phyloP scores from a whole-genome alignment of 2,113 vertebrate species.

The Callionymus lyra region DNA sequence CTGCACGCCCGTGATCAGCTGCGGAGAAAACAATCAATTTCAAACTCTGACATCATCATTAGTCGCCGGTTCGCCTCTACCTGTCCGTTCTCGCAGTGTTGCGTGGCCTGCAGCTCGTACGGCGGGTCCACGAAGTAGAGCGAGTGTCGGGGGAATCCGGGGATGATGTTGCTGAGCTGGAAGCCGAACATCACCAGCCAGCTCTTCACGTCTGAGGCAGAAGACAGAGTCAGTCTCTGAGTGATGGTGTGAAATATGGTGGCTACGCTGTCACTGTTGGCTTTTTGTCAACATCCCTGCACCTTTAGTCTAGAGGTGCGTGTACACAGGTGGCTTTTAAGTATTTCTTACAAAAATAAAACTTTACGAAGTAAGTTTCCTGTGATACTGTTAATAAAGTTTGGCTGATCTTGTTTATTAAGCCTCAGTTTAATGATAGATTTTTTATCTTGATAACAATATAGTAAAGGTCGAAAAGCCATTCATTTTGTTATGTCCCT shows the following conservation, averaged over 20 bases:
- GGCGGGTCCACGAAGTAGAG: conserved; percentile 94
- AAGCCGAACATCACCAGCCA: conserved; percentile 99
- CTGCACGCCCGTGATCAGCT: conserved; percentile 94
- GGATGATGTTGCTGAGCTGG: conserved; percentile 98
- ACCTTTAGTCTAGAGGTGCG: too few relatives aligned
- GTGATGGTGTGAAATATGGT: conserved; percentile 1
- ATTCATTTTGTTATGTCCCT: too few relatives aligned
- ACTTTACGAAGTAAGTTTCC: too few relatives aligned
- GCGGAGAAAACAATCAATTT: not conserved
- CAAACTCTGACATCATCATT: not conserved
- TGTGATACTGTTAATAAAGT: too few relatives aligned
- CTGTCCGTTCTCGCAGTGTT: conserved; percentile 91
- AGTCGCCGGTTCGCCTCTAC: conserved; percentile 1
- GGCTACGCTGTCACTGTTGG: conserved; percentile 3
- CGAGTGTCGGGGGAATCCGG: conserved; percentile 91
- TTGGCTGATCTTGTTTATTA: too few relatives aligned
- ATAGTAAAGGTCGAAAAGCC: too few relatives aligned
- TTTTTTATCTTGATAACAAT: too few relatives aligned
- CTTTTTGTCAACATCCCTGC: not conserved
- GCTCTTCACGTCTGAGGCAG: conserved; percentile 89
- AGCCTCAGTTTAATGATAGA: too few relatives aligned
- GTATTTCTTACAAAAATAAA: too few relatives aligned
- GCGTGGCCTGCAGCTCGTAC: conserved; percentile 85
- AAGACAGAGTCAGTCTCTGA: conserved; percentile 18
- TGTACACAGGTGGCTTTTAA: too few relatives aligned